Evolutionary conservation across 2,888 invertebrate genomes (phyloP), one percentile per base, ranked within the genome.

Genomic region (Coenonympha arcania): DNA sequence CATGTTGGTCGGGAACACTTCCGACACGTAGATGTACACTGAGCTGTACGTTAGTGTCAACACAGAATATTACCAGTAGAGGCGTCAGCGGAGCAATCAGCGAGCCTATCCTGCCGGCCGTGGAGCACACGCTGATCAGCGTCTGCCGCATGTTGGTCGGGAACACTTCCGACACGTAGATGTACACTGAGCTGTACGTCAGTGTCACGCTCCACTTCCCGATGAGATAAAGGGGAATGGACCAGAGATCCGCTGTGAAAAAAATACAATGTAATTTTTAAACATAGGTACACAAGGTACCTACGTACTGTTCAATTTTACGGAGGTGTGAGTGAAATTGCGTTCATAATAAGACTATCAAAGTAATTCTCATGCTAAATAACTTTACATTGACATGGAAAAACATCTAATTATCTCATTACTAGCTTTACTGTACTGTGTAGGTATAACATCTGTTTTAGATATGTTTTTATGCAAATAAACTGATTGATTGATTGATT

Each of bases 141-240:
- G 91, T 90, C 70, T 91, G 90, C 49, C 91, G 70, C 72, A 91
- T 82, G 52, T 88, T 89, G 0, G 91, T 92, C 0, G 91, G 91
- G 73, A 91, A 91, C 53, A 91, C 88, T 68, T 92, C 91, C 0
- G 91, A 89, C 15, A 91, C 91, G 71, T 90, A 89, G 61, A 91
- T 88, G 72, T 91, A 92, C 39, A 90, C 83, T 6, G 89, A 87
- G 20, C 89, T 88, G 71, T 91, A 92, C 0, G 91, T 89, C 43
- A 89, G 79, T 0, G 91, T 91, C 52, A 91, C 90, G 55, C 89
- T 89, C 78, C 89, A 90, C 68, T 92, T 92, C 31, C 91, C 91
- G 11, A 89, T 65, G 62, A 91, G 77, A 69, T 90, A 91, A n/a
- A 90, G 71, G 0, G 83, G 69, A 40, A 90, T 73, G 11, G 89